Conservation (phyloP, 2,797 vertebrate species). For the Xenops minutus region DNA sequence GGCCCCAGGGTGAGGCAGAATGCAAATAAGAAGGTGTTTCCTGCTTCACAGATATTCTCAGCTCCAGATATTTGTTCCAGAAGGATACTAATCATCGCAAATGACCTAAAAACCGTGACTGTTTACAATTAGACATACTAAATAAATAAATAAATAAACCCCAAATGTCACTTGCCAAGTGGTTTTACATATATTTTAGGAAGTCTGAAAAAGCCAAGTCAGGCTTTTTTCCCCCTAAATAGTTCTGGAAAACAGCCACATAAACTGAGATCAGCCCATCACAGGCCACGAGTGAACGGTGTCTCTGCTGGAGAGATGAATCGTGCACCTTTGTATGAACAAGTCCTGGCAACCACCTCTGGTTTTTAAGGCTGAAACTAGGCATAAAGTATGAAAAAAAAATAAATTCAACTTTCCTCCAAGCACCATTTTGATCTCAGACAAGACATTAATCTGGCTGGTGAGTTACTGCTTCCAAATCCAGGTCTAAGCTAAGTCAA, state of each 20-base stretch:
- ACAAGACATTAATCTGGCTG: background rate
- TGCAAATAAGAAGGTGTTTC: slow-evolving; percentile 7
- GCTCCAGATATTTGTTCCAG: slow-evolving; percentile 40
- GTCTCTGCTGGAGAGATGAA: background rate
- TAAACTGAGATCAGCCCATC: background rate
- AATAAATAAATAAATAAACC: background rate
- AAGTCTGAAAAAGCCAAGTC: background rate
- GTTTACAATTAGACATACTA: background rate
- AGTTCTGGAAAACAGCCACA: background rate
- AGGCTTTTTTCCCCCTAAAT: background rate
- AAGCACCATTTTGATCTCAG: background rate
- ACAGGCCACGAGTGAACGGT: rapidly evolving
- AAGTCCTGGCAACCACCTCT: background rate
- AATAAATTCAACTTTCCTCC: background rate
- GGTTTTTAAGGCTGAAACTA: background rate
- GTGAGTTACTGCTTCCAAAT: background rate
- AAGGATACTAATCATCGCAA: slow-evolving; percentile 35
- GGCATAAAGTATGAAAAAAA: background rate
- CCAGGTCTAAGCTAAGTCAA: background rate
- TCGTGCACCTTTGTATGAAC: background rate
- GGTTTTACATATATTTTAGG: background rate
- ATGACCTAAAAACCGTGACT: background rate
- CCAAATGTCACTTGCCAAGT: background rate
- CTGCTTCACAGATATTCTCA: slow-evolving; percentile 40
- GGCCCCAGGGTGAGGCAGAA: slow-evolving; percentile 31